Evolutionary conservation across 2,888 invertebrate genomes (phyloP), one percentile per base, ranked within the genome.

Genomic region (Drosophila prolongata): DNA sequence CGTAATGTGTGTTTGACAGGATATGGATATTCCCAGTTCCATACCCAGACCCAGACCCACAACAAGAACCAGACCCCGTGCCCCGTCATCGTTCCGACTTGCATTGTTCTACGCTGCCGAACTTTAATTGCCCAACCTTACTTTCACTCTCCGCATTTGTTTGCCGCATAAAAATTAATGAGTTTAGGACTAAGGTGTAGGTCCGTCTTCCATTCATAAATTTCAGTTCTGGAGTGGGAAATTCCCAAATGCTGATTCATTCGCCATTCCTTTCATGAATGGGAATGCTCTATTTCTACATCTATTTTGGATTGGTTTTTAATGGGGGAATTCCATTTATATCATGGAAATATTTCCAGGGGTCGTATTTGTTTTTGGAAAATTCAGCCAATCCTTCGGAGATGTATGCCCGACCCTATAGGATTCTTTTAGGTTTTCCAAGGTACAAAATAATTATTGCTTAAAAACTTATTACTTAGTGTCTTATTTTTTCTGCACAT

Each of bases 1-100:
- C 49, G 62, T 74, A 87, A 77, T 57, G 76, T 85, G 74, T 87
- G 79, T 87, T 87, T 85, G 79, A 79, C 83, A 84, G 83, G 83
- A 84, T 84, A 84, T 87, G 46, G 30, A 30, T 30, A 30, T 30
- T 81, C 79, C 57, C 78, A 77, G 59, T 24, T 43, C 50, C 57
- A 58, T 35, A 43, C 42, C 40, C 46, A 54, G 56, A 37, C 47
- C 43, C 37, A 54, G 37, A 14, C 13, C 27, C 57, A 60, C 13
- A n/a, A n/a, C 46, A 49, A 16, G n/a, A 44, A 16, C n/a, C 61
- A 53, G 62, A 9, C 59, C 78, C 80, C 44, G 27, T 54, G 70
- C 70, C 55, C 64, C 53, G 64, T 57, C 73, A 64, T 50, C 62
- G 61, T 43, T 49, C 61, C 53, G 72, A 72, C 58, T 75, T 69